Conservation (phyloP, 1,140 invertebrate genomes). For the Ladona fulva region DNA sequence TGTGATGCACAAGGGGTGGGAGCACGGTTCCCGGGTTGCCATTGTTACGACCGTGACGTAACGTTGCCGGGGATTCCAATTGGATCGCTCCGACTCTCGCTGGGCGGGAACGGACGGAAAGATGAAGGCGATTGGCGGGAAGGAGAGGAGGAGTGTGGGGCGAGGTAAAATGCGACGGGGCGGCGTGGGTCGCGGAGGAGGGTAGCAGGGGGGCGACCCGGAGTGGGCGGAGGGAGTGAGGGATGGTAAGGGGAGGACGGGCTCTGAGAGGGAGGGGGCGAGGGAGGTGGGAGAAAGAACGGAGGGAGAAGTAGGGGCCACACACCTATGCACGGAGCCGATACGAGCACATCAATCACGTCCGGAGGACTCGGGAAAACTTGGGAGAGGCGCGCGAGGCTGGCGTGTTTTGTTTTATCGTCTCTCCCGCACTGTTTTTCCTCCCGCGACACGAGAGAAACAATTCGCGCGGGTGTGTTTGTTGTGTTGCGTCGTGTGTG, state of each 20-base stretch:
- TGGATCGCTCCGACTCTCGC: neutral
- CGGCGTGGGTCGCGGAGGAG: neutral
- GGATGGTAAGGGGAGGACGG: neutral
- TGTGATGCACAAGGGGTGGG: neutral
- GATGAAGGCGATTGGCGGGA: neutral
- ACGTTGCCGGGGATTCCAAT: neutral
- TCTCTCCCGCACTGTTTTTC: neutral
- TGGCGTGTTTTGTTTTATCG: neutral
- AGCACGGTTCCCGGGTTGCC: neutral
- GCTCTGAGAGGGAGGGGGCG: neutral
- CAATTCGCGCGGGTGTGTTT: neutral
- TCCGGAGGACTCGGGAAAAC: constrained; percentile 1
- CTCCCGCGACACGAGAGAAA: too few relatives aligned
- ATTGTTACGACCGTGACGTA: neutral
- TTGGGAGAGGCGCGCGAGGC: neutral
- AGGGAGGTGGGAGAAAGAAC: neutral
- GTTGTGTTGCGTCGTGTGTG: neutral
- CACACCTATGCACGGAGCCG: constrained; percentile 1
- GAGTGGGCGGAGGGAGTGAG: neutral
- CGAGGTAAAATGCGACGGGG: neutral
- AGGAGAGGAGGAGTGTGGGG: neutral
- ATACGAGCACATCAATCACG: neutral
- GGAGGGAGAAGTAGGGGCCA: neutral
- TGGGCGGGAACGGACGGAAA: neutral
- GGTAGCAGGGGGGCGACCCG: neutral